Percentiles rank a stretch among this genome's conserved stretches.
Evolutionary conservation across 2,888 invertebrate species (phyloP).

Genomic region (Trisateles emortualis): DNA sequence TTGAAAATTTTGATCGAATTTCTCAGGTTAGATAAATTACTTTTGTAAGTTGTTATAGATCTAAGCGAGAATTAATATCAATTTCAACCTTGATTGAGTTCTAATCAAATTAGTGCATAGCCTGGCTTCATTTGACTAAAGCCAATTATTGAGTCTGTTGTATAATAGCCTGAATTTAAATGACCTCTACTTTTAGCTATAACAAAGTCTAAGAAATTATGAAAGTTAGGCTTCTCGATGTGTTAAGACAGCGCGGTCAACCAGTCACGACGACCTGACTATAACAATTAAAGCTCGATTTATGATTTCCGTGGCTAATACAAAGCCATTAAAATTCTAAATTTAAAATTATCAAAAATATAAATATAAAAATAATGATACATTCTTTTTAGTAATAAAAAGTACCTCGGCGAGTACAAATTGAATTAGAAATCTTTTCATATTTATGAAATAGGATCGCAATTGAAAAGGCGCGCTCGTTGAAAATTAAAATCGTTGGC

Average conservation of each 20-base stretch:
- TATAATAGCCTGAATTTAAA: too few relatives aligned
- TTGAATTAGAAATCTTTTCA: conserved; percentile 30
- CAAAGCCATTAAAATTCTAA: too few relatives aligned
- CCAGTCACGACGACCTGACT: too few relatives aligned
- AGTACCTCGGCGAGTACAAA: conserved; percentile 7
- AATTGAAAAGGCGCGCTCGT: conserved; percentile 30
- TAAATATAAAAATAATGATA: too few relatives aligned
- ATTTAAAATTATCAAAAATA: too few relatives aligned
- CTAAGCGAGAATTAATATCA: neutral
- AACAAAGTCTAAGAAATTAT: too few relatives aligned
- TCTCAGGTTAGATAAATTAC: neutral
- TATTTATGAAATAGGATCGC: conserved; percentile 28
- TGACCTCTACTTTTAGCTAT: too few relatives aligned
- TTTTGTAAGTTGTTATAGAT: neutral
- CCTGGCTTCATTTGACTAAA: neutral
- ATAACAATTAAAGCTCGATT: too few relatives aligned
- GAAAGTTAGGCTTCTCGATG: too few relatives aligned
- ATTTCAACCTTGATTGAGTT: conserved; percentile 5
- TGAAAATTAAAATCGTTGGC: conserved; percentile 39
- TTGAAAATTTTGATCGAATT: neutral
- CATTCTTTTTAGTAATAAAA: neutral
- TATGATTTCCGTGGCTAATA: too few relatives aligned
- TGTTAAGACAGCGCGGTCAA: too few relatives aligned
- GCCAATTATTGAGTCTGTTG: neutral
- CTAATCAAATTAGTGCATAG: neutral